Base-by-base conservation (phyloP, 2,113 vertebrate genomes). In the Eleginops maclovinus region DNA sequence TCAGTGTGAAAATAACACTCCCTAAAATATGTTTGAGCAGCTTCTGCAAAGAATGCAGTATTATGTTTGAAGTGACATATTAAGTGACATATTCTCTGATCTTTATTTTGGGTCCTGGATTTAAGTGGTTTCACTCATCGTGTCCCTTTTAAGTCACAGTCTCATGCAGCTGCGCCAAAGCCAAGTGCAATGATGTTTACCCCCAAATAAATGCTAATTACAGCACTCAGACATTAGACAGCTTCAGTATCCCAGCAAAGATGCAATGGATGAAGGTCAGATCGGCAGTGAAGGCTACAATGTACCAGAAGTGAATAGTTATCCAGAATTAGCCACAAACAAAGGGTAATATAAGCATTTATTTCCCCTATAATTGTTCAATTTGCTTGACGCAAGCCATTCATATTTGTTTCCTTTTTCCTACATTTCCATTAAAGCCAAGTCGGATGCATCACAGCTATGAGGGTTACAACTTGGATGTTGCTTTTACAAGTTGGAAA, bases 171-270 rank as follows among this genome's bases (percentile, higher is more conserved):
- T 31, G 71, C 66, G 66, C 72, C 64, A 79, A 41, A 81, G 47
- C 64, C 72, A 26, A 83, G 69, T 44, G 53, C 3, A 2, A 22
- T 2, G 24, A 14, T 84, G 77, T 80, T 88, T 79, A 87, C 17
- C 67, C 76, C 73, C 62, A 89, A 91, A 86, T 64, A 90, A 61
- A 69, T 55, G 22, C 36, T 86, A 77, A 91, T 78, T 82, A 79
- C 22, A 55, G 58, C 64, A 4, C 12, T 82, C 24, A 3, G 56
- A 60, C 60, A 19, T 69, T 21, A 40, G 51, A 56, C 43, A 16
- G 76, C 55, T 65, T 54, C 22, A 58, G 2, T 71, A 72, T 83
- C 75, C 60, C 15, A 46, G 55, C 36, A n/a, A 40, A 46, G 43
- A 40, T 72, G 61, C 21, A 24, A 58, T 24, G 14, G 16, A 28